Evolutionary conservation across 2,797 vertebrate genomes (phyloP), one percentile per base, ranked within the genome.

Genomic region (Echiichthys vipera): DNA sequence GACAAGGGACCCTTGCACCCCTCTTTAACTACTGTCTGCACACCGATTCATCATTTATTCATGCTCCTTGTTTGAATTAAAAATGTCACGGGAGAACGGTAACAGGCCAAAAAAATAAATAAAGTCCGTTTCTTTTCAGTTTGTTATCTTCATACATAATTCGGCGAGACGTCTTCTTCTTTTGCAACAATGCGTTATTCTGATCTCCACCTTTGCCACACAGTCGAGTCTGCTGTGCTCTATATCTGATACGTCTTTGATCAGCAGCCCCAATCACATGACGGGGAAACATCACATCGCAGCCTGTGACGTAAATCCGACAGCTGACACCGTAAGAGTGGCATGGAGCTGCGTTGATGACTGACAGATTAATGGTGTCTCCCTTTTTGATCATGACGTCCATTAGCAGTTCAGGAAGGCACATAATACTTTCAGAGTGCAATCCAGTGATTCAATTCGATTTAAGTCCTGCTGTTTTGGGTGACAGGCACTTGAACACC

Each of bases 401-500:
- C 73, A 25, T 78, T 63, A 83, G 78, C 84, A 74, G 81, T 79
- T 46, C 62, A 43, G 84, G 80, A 91, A 92, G 92, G 87, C 91
- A 92, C 90, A 58, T 84, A 62, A 81, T 78, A 69, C 74, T 77
- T 77, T 85, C 22, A 75, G 65, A 83, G 81, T 64, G 76, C 87
- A 81, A 84, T 78, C 64, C 78, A 66, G 74, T 66, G 71, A 82
- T 74, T 74, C 66, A 30, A 83, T 56, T 77, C 74, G 34, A 68
- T 78, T 94, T 94, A 97, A 73, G 92, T 94, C 87, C 92, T 94
- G 67, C 89, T 91, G 39, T 91, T 93, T 81, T 93, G 95, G 80
- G 92, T 93, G 49, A 95, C 95, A 36, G 95, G 93, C 86, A 96
- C 95, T 88, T 96, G 94, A 70, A 95, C 93, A 55, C 95, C 96